These are phyloP conservation scores for Penaeus monodon DNA, from an alignment of 2,888 invertebrate genomes.

Conservation along the genomic window DNA sequence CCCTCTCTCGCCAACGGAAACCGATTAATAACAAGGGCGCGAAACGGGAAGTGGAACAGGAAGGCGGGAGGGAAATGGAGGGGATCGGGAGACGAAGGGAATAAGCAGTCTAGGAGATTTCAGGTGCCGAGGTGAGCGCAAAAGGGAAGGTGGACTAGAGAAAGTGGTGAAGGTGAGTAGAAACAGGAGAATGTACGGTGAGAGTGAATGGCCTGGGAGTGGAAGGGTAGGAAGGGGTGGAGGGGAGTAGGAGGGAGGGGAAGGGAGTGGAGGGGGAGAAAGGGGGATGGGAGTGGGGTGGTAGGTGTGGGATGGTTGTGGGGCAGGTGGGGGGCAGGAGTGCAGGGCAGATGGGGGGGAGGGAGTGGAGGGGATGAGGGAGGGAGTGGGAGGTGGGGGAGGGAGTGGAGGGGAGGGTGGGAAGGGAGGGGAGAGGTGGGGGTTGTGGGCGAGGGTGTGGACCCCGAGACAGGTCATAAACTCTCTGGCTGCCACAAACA, in stretches of 20 bases:
- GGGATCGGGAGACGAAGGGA: background rate
- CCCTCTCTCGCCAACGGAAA: background rate
- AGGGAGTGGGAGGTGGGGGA: background rate
- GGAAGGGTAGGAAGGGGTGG: background rate
- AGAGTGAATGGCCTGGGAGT: background rate
- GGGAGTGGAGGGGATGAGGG: background rate
- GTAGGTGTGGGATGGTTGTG: too few species aligned
- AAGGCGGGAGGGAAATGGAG: background rate
- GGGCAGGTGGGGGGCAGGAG: background rate
- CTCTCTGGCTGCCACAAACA: too few species aligned
- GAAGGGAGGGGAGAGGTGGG: background rate
- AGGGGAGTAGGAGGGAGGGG: background rate
- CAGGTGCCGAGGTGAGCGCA: background rate
- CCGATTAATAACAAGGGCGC: background rate
- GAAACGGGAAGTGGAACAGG: conserved; percentile 6
- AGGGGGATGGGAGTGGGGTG: background rate
- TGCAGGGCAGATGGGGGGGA: background rate
- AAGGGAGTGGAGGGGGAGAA: background rate
- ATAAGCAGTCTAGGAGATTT: background rate
- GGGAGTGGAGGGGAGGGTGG: background rate
- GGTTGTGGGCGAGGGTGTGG: background rate
- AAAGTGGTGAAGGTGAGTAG: background rate
- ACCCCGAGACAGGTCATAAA: too few species aligned
- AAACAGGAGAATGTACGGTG: background rate
- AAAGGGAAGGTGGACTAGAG: background rate